Evolutionary conservation across 2,113 vertebrate species (phyloP).

Genomic region (Ailuropoda melanoleuca): DNA sequence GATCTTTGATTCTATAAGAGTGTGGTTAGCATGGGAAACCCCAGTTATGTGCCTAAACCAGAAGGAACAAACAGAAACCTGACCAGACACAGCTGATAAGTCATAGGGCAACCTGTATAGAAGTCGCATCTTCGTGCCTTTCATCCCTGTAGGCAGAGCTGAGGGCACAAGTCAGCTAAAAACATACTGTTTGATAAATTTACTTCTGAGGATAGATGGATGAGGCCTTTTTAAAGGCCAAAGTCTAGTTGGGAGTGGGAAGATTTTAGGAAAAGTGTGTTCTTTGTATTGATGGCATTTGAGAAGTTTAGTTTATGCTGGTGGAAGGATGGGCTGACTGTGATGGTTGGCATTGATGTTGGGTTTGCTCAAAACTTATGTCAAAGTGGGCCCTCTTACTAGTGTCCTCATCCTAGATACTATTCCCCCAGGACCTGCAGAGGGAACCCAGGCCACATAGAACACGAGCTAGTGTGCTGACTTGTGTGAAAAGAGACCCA

Average conservation of each 20-base stretch:
- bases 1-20: too few relatives aligned
- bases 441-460: not conserved
- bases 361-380: not conserved
- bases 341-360: not conserved
- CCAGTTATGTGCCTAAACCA: too few relatives aligned
- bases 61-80: too few relatives aligned
- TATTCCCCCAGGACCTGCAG: not conserved
- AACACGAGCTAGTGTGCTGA: not conserved
- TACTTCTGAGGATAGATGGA: not conserved
- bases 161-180: too few relatives aligned
- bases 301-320: not conserved
- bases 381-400: not conserved
- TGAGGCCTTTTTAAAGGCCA: not conserved
- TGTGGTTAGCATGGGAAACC: too few relatives aligned
- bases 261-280: not conserved
- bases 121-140: too few relatives aligned
- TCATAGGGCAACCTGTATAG: too few relatives aligned
- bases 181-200: too few relatives aligned
- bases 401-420: not conserved
- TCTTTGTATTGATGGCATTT: not conserved
- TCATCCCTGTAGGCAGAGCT: too few relatives aligned
- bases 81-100: too few relatives aligned
- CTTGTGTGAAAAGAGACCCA: not conserved
- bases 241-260: not conserved
- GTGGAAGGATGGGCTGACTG: not conserved